These are phyloP conservation scores for Sarcophaga carnaria DNA, from an alignment of 2,888 invertebrate genomes.

Conservation along the genomic window DNA sequence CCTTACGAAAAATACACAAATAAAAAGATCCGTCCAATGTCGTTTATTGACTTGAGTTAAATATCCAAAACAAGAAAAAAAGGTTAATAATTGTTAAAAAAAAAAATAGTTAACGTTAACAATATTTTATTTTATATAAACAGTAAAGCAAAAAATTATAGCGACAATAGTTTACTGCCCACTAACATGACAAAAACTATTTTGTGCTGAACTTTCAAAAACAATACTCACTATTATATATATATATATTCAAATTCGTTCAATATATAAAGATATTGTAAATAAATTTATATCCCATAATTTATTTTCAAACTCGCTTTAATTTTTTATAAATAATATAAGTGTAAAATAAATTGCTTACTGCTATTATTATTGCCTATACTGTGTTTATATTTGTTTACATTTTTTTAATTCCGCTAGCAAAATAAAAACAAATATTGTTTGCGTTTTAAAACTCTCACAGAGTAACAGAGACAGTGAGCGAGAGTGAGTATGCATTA, in stretches of 20 bases:
- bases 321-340: too few species aligned
- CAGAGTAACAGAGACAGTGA: not conserved
- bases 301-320: too few species aligned
- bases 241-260: too few species aligned
- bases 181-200: too few species aligned
- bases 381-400: slow-evolving; percentile 4
- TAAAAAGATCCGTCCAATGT: slow-evolving; percentile 39
- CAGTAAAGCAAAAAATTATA: not conserved
- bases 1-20: slow-evolving; percentile 4
- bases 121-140: not conserved
- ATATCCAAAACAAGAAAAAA: slow-evolving; percentile 3
- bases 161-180: too few species aligned
- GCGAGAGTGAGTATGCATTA: not conserved
- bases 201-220: too few species aligned
- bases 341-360: too few species aligned
- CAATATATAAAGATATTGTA: too few species aligned
- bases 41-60: slow-evolving; percentile 63
- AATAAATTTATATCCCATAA: not conserved
- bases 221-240: too few species aligned
- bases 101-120: slow-evolving; percentile 15
- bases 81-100: slow-evolving; percentile 14
- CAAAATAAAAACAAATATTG: slow-evolving; percentile 14
- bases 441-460: not conserved
- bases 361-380: not conserved
- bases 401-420: slow-evolving; percentile 10